Base-by-base conservation (phyloP, 2,113 vertebrate species). In the Limnothrissa miodon region DNA sequence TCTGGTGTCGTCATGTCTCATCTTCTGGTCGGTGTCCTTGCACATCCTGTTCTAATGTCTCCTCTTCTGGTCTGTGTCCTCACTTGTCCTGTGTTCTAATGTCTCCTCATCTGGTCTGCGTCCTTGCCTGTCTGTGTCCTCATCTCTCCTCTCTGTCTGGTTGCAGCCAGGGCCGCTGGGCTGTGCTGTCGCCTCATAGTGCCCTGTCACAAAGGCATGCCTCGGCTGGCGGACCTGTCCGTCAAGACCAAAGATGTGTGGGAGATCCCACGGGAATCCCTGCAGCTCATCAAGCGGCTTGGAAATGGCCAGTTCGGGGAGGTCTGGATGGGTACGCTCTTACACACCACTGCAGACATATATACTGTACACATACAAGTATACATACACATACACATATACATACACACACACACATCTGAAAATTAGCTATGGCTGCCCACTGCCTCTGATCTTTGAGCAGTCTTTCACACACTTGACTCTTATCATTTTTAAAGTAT, bases 181-280 rank as follows among this genome's bases (percentile, higher is more conserved):
- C 96, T 99, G 90, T 99, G 98, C 95, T 99, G 98, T 92, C 95
- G 98, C 85, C 95, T 99, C 92, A 97, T 99, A 88, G 97, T 98
- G 81, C 98, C 98, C 83, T 99, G 98, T 93, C 97, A 99, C 95
- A 99, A 99, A 95, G 98, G 98, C 93, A 99, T 99, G 98, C 98
- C 98, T 89, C 97, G 98, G 89, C 96, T 99, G 89, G 97, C 98
- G 86, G 98, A 99, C 95, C 95, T 99, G 94, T 99, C 98, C 89
- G 97, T 99, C 95, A 99, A 99, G 97, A 99, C 98, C 98, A 99
- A 99, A 98, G 98, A 99, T 95, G 97, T 99, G 94, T 99, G 98
- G 98, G 98, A 99, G 95, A 99, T 99, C 93, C 97, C 98, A 87
- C 94, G 98, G 92, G 98, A 99, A 94, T 99, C 98, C 81, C 97